phyloP scores from a whole-genome alignment of 2,797 vertebrate species.

The Benthosema pterotum region DNA sequence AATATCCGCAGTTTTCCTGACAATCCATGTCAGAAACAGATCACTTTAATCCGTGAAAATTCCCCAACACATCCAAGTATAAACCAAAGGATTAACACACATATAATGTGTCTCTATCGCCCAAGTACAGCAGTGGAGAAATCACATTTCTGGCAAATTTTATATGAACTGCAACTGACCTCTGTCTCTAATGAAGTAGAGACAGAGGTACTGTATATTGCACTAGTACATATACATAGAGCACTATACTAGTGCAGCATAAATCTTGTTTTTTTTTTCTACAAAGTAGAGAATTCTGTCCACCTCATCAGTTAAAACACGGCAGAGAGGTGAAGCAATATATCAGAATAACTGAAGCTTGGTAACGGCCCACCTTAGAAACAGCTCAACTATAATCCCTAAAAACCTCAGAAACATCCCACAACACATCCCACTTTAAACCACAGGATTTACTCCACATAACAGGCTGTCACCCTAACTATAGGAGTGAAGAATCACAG shows the following conservation, averaged over 20 bases:
- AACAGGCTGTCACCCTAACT: conserved; percentile 21
- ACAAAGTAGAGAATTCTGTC: too few relatives aligned
- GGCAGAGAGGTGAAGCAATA: background rate
- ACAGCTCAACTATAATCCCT: conserved; percentile 47
- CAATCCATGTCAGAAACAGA: conserved; percentile 12
- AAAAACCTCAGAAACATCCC: conserved; percentile 38
- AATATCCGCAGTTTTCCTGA: background rate
- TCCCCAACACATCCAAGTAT: conserved; percentile 5
- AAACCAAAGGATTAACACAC: conserved; percentile 33
- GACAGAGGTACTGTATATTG: too few relatives aligned
- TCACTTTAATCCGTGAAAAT: conserved; percentile 6
- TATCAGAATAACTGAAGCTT: conserved; percentile 30
- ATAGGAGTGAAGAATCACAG: conserved; percentile 39
- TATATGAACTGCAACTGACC: background rate
- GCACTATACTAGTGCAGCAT: too few relatives aligned
- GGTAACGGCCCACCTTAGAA: conserved; percentile 30
- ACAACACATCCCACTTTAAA: conserved; percentile 16
- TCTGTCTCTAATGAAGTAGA: background rate
- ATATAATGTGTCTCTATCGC: conserved; percentile 21
- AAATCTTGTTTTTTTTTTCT: too few relatives aligned
- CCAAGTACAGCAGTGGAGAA: background rate
- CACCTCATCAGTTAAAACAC: too few relatives aligned
- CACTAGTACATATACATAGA: background rate
- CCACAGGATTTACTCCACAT: background rate
- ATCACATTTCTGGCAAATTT: background rate